Evolutionary conservation across 2,113 vertebrate species (phyloP), one percentile per base, ranked within the genome.

Genomic region (Rallus limicola): DNA sequence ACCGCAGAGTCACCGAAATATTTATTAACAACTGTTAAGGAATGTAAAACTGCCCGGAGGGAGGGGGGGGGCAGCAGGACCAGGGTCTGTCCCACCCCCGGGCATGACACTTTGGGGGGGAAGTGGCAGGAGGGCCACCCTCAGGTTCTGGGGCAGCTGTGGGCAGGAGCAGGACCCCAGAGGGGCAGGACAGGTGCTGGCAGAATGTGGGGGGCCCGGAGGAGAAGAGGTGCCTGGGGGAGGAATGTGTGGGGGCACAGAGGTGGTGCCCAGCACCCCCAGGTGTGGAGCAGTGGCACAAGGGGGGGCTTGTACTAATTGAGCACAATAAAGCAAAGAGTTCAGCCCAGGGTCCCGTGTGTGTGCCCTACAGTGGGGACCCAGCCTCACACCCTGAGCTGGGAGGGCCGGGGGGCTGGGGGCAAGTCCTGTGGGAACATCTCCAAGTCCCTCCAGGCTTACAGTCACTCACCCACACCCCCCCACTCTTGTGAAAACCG

Each of bases 1-100:
- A 33, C 81, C 33, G 60, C 78, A 67, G 64, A 87, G 93, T 88
- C 71, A 83, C 92, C 33, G 6, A 93, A 90, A 83, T 97, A 98
- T 97, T 98, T 98, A 98, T 98, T 98, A 98, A 98, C 94, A 86
- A 95, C 86, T 92, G 96, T 97, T 97, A 97, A 76, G 26, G 68
- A 98, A 97, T 97, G 96, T 97, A 97, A 94, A 85, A 46, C 74
- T 75, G 62, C 64, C 38, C 31, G 15, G 44, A 17, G 44, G 7
- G 3, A 3, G 58, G 4, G 3, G 8, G 42, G 42, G 42, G 75
- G 78, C 79, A 13, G 28, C 62, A 17, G 56, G 38, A 68, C 76
- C 64, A 42, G 69, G 60, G 82, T 53, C 29, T 82, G 60, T 12
- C 10, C 33, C 6, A 36, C 24, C 44, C 5, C 24, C 4, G 0